A percentile compares a stretch with the other conserved stretches of the same genome.
phyloP scores from a whole-genome alignment of 2,797 vertebrate species.

The Discoglossus pictus region DNA sequence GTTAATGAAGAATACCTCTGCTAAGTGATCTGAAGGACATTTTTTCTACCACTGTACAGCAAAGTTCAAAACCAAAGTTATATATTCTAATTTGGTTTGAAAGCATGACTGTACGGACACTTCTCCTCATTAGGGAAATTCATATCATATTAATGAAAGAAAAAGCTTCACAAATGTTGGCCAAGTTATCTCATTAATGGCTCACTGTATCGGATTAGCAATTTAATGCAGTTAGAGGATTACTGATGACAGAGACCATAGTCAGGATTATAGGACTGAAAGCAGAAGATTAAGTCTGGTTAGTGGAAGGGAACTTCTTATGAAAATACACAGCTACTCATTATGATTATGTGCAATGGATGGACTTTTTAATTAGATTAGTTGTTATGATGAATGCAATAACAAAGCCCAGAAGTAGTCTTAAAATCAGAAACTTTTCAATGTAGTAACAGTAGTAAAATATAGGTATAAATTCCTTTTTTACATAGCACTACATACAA shows the following conservation, averaged over 20 bases:
- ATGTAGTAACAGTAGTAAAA: background rate
- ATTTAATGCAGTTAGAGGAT: constrained; percentile 8
- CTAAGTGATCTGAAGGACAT: constrained; percentile 11
- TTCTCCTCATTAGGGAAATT: constrained; percentile 36
- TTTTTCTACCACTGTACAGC: background rate
- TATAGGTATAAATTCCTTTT: too few species aligned
- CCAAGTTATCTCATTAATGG: constrained; percentile 32
- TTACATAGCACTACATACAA: too few species aligned
- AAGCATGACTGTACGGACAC: constrained; percentile 18
- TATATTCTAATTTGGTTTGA: constrained; percentile 17
- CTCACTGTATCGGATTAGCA: constrained; percentile 28
- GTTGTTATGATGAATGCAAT: constrained; percentile 17
- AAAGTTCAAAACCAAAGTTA: background rate
- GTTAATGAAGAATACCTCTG: background rate
- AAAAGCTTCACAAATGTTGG: constrained; percentile 30
- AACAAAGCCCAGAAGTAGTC: constrained; percentile 13
- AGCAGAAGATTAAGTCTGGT: constrained; percentile 35
- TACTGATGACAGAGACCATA: constrained; percentile 25
- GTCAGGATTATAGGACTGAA: constrained; percentile 32
- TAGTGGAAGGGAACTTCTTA: constrained; percentile 5
- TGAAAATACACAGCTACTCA: constrained; percentile 40
- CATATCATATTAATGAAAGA: constrained; percentile 26
- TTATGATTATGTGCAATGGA: constrained; percentile 37
- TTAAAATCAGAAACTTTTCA: constrained; percentile 7
- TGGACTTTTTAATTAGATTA: constrained; percentile 46